Conservation (phyloP, 2,797 vertebrate species). For the Falco rusticolus region DNA sequence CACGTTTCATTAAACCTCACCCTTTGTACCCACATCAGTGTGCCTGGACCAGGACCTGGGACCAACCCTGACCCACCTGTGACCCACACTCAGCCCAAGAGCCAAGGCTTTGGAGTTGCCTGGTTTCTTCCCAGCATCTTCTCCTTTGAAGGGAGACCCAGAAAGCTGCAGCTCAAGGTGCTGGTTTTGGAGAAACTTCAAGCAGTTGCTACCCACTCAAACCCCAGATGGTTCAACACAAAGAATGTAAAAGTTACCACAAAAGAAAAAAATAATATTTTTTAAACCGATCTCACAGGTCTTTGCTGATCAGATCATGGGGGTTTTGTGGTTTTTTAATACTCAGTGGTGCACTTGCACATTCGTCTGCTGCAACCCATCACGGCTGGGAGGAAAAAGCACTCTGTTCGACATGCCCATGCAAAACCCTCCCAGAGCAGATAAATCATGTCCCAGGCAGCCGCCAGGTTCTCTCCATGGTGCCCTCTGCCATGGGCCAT, state of each 20-base stretch:
- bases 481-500: accelerated
- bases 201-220: accelerated
- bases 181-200: neutral
- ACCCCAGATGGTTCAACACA: neutral
- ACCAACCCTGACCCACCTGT: neutral
- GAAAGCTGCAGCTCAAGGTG: neutral
- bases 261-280: neutral
- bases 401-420: neutral
- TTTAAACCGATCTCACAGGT: neutral
- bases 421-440: neutral
- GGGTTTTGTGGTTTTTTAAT: neutral
- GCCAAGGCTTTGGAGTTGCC: neutral
- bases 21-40: accelerated
- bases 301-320: neutral
- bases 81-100: neutral
- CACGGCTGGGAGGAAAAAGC: neutral
- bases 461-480: accelerated
- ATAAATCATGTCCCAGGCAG: neutral
- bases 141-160: neutral
- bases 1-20: neutral
- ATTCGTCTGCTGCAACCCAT: neutral
- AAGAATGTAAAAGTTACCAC: neutral
- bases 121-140: neutral
- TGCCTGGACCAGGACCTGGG: neutral
- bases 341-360: accelerated